Percentiles rank a stretch among this genome's conserved stretches.
These are phyloP conservation scores for Hyperoodon ampullatus DNA, from an alignment of 2,113 vertebrate species.

Conservation along the genomic window DNA sequence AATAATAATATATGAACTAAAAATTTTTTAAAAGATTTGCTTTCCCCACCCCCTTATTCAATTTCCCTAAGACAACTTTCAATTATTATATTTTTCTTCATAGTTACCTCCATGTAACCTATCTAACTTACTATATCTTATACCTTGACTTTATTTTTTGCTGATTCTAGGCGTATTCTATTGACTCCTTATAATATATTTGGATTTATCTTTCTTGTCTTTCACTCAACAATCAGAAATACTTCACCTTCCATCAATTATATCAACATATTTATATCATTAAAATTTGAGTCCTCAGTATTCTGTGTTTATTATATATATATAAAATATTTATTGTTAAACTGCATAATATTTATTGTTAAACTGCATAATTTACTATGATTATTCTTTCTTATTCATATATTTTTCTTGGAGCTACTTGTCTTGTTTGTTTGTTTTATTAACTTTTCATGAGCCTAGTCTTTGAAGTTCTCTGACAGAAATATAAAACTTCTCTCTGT, in stretches of 20 bases:
- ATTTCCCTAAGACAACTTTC: not conserved
- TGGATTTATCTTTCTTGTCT: not conserved
- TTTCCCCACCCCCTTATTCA: not conserved
- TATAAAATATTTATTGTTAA: not conserved
- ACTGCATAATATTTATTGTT: not conserved
- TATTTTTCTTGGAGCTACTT: slow-evolving; percentile 17
- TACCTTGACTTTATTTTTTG: not conserved
- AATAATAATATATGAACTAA: not conserved
- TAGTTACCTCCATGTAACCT: not conserved
- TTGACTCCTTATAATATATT: not conserved
- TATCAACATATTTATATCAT: not conserved
- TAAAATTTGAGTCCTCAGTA: not conserved
- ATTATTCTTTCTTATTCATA: not conserved
- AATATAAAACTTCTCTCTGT: not conserved
- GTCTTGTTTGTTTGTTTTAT: not conserved
- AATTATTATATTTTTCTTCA: not conserved
- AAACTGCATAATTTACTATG: not conserved
- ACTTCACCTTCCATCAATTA: not conserved
- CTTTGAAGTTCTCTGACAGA: not conserved
- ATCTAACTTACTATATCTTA: not conserved
- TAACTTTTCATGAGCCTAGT: not conserved
- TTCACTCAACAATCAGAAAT: not conserved
- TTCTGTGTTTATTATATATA: not conserved
- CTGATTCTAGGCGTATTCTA: not conserved
- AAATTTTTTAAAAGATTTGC: not conserved